A percentile compares a stretch with the other conserved stretches of the same genome.
Conservation (phyloP, 2,888 invertebrate genomes). For the Macroteleia sp. region DNA sequence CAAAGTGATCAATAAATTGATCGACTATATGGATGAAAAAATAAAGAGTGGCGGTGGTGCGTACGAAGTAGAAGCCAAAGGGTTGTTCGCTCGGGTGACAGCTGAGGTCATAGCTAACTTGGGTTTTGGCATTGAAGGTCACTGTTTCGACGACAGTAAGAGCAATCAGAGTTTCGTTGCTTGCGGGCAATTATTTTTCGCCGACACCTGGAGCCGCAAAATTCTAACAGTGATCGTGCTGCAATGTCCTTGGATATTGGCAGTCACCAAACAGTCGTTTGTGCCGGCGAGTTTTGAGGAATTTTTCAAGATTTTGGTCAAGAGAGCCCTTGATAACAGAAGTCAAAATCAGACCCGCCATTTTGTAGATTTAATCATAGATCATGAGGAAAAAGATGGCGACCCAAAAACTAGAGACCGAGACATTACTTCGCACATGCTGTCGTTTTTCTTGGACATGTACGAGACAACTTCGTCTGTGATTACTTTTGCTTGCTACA, state of each 20-base stretch:
- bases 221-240: neutral
- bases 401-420: conserved; percentile 28
- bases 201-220: neutral
- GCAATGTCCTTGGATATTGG: conserved; percentile 14
- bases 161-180: conserved; percentile 5
- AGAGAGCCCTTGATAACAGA: too few species aligned
- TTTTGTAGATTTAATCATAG: conserved; percentile 82
- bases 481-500: conserved; percentile 83
- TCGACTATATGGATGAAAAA: conserved; percentile 11
- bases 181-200: conserved; percentile 19
- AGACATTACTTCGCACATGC: conserved; percentile 75
- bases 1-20: conserved; percentile 25
- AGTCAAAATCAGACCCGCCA: too few species aligned
- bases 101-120: conserved; percentile 61
- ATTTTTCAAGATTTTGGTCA: conserved; percentile 74
- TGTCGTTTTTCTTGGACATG: conserved; percentile 85
- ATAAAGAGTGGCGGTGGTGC: neutral
- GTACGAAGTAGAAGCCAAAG: conserved; percentile 71
- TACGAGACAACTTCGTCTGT: conserved; percentile 84
- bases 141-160: conserved; percentile 59
- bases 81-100: conserved; percentile 57
- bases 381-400: conserved; percentile 80
- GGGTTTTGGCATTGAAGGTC: conserved; percentile 67
- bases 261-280: conserved; percentile 75
- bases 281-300: conserved; percentile 73